Evolutionary conservation across 2,797 vertebrate species (phyloP).

Genomic region (Amblyraja radiata): DNA sequence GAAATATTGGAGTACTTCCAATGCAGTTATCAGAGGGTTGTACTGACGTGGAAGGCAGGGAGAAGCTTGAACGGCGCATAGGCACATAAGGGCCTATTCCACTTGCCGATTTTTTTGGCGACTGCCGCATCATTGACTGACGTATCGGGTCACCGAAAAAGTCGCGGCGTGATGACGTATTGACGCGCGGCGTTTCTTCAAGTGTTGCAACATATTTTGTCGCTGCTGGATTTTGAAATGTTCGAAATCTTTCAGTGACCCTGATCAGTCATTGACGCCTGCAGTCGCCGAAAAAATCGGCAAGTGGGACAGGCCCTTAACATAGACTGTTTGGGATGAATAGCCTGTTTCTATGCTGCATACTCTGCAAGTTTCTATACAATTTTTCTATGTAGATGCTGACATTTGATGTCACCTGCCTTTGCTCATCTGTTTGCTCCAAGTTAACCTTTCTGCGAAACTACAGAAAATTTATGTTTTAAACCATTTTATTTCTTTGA

Average conservation of each 20-base stretch:
- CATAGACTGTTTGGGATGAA: background rate
- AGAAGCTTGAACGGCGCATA: background rate
- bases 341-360: background rate
- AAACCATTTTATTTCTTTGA: background rate
- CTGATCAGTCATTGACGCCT: too few species aligned
- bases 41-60: background rate
- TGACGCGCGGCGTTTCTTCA: too few species aligned
- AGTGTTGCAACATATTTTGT: too few species aligned
- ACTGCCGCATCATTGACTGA: too few species aligned
- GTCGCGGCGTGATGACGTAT: too few species aligned
- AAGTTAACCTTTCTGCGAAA: background rate
- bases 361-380: background rate
- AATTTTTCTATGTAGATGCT: background rate
- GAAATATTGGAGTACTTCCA: background rate
- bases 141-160: too few species aligned
- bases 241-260: too few species aligned
- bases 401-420: background rate
- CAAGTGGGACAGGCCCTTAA: too few species aligned
- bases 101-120: too few species aligned
- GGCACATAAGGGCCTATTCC: too few species aligned
- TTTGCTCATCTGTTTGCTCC: background rate
- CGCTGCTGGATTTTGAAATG: too few species aligned
- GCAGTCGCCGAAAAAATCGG: too few species aligned
- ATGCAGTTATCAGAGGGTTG: background rate
- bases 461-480: background rate